Percentiles rank a stretch among this genome's conserved stretches.
These are phyloP conservation scores for Lobophora halterata DNA, from an alignment of 2,888 invertebrate species.

Conservation along the genomic window DNA sequence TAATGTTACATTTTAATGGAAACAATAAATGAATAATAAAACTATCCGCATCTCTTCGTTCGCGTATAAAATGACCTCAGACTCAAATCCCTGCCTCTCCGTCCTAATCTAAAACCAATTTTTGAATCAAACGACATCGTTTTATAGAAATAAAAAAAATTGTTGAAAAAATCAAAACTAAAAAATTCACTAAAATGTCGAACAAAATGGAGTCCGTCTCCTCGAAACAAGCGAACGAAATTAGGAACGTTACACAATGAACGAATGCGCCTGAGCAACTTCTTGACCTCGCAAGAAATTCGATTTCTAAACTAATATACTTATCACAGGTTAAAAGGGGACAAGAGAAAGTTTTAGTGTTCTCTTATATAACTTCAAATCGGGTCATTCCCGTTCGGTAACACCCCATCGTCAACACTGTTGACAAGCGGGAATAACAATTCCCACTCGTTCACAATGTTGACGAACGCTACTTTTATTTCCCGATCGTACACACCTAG, in stretches of 20 bases:
- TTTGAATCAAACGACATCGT: constrained; percentile 16
- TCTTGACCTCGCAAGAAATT: constrained; percentile 70
- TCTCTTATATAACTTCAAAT: too few relatives aligned
- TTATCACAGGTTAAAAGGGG: constrained; percentile 80
- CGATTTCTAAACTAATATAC: constrained; percentile 73
- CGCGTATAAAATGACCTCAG: constrained; percentile 48
- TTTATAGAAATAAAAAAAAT: constrained; percentile 43
- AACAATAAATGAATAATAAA: constrained; percentile 81
- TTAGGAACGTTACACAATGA: constrained; percentile 72
- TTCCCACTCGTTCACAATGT: too few relatives aligned
- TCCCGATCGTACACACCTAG: too few relatives aligned
- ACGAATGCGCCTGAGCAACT: constrained; percentile 64
- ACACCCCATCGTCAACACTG: too few relatives aligned
- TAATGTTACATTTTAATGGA: constrained; percentile 56
- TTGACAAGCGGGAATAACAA: too few relatives aligned
- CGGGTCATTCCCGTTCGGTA: too few relatives aligned
- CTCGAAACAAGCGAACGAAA: constrained; percentile 63
- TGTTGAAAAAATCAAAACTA: constrained; percentile 44
- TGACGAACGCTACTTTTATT: too few relatives aligned
- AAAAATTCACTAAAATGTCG: constrained; percentile 57
- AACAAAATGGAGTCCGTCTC: constrained; percentile 51
- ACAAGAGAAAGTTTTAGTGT: constrained; percentile 79
- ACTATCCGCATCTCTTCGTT: constrained; percentile 42
- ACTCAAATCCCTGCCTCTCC: constrained; percentile 38
- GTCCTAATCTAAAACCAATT: constrained; percentile 32